Evolutionary conservation across 2,113 vertebrate genomes (phyloP), one percentile per base, ranked within the genome.

Genomic region (Oriolus oriolus): DNA sequence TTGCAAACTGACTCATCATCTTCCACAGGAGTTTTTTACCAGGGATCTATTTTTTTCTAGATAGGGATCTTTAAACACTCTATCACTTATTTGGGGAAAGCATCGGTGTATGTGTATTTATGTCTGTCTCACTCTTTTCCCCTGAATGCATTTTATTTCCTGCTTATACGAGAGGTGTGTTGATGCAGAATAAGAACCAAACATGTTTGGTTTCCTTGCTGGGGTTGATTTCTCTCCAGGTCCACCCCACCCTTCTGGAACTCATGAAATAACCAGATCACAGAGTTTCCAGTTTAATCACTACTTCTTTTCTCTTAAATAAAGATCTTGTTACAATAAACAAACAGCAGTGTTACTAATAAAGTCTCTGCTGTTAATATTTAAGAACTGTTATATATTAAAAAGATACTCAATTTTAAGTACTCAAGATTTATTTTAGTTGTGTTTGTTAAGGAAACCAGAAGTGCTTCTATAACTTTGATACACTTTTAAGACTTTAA

Each of bases 391-490:
- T 75, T 92, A 65, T 11, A 41, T 61, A 69, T 85, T 90, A 16
- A 54, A 90, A 84, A 92, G 19, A 80, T 37, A 52, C 41, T 70
- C 35, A 69, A 30, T 33, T 82, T 64, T 53, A 89, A 91, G 37
- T 52, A 64, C 65, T 60, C 20, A 27, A 41, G 18, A 57, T 91
- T 83, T 73, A 86, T 76, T 95, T 94, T 41, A 73, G 42, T 54
- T 65, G 81, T 82, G 78, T 94, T 94, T 83, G 41, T 79, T 95
- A 92, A 94, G 94, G 44, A 90, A 93, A 93, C 57, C 90, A 91
- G 85, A 90, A 95, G 37, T 49, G 24, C 53, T 85, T 76, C 45
- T 73, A 53, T 13, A 84, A 68, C 35, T 79, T 74, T 7, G 47
- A 84, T 87, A 80, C 18, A 20, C 56, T 73, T 75, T 96, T n/a